Evolutionary conservation across 1,140 invertebrate genomes (phyloP).

Genomic region (Magallana ariakensis): DNA sequence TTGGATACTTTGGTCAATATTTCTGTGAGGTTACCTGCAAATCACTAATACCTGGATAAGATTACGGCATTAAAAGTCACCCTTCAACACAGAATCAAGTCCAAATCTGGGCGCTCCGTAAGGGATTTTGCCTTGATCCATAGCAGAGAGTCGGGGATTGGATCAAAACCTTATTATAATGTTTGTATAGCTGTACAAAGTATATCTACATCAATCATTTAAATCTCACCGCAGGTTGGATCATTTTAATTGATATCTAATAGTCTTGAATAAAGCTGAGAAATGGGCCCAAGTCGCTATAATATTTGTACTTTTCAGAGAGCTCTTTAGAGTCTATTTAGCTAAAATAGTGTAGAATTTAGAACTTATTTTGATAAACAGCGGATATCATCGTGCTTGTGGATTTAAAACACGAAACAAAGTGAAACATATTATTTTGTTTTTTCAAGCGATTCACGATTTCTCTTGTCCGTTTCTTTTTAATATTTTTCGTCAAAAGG

Average conservation of each 20-base stretch:
- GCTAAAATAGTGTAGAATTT: slow-evolving; percentile 35
- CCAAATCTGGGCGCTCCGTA: not conserved
- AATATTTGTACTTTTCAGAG: slow-evolving; percentile 19
- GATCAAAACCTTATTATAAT: not conserved
- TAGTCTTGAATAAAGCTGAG: slow-evolving; percentile 14
- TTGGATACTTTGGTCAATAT: too few species aligned
- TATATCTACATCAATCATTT: not conserved
- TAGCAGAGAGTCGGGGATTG: not conserved
- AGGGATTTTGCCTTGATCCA: not conserved
- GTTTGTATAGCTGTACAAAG: slow-evolving; percentile 31
- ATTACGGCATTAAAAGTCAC: not conserved
- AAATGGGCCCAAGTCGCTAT: not conserved
- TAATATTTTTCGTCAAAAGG: slow-evolving; percentile 21
- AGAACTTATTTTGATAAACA: slow-evolving; percentile 35
- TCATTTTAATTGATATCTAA: slow-evolving; percentile 28
- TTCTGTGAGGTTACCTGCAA: not conserved
- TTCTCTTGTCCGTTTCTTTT: not conserved
- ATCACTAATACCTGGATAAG: not conserved
- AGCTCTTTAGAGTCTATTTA: slow-evolving; percentile 23
- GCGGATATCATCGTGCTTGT: slow-evolving; percentile 8
- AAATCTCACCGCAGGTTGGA: not conserved
- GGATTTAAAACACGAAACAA: slow-evolving; percentile 29
- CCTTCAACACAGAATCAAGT: not conserved
- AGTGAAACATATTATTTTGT: slow-evolving; percentile 27
- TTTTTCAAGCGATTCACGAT: not conserved